Base-by-base conservation (phyloP, 2,888 invertebrate genomes). In the Panopea generosa region DNA sequence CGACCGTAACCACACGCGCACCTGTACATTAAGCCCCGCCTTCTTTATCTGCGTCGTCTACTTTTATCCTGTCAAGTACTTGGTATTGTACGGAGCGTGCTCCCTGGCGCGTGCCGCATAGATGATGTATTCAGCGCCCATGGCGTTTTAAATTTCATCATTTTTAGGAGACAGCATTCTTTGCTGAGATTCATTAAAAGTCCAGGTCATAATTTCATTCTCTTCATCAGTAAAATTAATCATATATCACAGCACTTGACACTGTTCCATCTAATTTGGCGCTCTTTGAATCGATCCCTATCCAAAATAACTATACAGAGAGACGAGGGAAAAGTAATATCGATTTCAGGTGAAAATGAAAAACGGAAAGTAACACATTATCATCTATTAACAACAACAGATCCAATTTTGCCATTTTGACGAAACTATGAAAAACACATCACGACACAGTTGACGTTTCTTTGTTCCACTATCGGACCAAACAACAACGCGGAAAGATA, bases 81-180 rank as follows among this genome's bases (percentile, higher is more conserved):
- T 60, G 43, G 62, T 62, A 65, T 68, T 73, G 63, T 68, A 63
- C 53, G 24, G 47, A 60, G 65, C 75, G 62, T 73, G 77, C 67
- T 74, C 50, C 81, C 52, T 61, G 77, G 65, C 81, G 81, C 75
- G 77, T 77, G 81, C 81, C 77, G 67, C 16, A 55, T 59, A 77
- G 63, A 70, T 77, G 80, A 77, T 76, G 73, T 80, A 74, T 73
- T 68, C 56, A 70, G 50, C 56, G 73, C 76, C 80, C 53, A 53
- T 63, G 76, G 76, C 80, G 80, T 76, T 80, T 80, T 76, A 59
- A 77, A 77, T 81, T 81, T 77, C 77, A 74, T 68, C 77, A 61
- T 77, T 77, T 69, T 52, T 22, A 14, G 81, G 74, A 81, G 81
- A 77, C 81, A 77, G 47, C 29, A 55, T 74, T 81, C 81, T 81